These are phyloP conservation scores for Pseudorhiza aurosa DNA, from an alignment of 30 jellyfish, hydroid and myxozoan species.

Conservation along the genomic window DNA sequence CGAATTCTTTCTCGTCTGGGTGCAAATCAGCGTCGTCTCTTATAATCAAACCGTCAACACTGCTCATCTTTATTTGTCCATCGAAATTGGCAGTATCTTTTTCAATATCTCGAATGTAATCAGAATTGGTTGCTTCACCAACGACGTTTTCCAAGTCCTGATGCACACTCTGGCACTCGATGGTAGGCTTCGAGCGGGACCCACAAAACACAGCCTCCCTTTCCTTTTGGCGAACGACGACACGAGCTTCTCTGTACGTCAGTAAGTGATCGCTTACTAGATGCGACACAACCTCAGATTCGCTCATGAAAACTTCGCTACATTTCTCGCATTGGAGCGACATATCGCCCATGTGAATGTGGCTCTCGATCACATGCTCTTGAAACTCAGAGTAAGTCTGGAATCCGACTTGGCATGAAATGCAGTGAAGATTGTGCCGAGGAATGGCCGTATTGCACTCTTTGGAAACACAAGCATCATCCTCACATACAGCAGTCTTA, in stretches of 20 bases:
- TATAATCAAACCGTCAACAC: not conserved
- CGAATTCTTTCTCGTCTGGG: too few relatives aligned
- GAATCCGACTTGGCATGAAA: constrained; percentile 25
- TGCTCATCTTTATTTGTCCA: not conserved
- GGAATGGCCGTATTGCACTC: not conserved
- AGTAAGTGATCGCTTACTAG: constrained; percentile 15
- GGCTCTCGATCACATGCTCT: constrained; percentile 58
- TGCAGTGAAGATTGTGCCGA: constrained; percentile 14
- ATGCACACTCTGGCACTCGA: too few relatives aligned
- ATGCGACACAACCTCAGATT: constrained; percentile 18
- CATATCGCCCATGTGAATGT: constrained; percentile 47
- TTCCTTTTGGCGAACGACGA: constrained; percentile 49
- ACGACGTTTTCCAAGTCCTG: too few relatives aligned
- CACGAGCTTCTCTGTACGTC: constrained; percentile 41
- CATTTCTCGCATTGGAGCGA: constrained; percentile 65
- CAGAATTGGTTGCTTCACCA: too few relatives aligned
- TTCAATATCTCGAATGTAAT: too few relatives aligned
- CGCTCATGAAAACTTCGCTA: constrained; percentile 22
- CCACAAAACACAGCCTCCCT: constrained; percentile 38
- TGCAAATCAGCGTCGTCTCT: not conserved
- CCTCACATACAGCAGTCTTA: not conserved
- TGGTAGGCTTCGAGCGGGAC: not conserved
- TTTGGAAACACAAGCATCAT: not conserved
- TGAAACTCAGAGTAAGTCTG: not conserved
- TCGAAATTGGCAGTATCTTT: not conserved